A percentile compares a stretch with the other conserved stretches of the same genome.
phyloP scores from a whole-genome alignment of 1,140 invertebrate genomes.

The Batillaria attramentaria region DNA sequence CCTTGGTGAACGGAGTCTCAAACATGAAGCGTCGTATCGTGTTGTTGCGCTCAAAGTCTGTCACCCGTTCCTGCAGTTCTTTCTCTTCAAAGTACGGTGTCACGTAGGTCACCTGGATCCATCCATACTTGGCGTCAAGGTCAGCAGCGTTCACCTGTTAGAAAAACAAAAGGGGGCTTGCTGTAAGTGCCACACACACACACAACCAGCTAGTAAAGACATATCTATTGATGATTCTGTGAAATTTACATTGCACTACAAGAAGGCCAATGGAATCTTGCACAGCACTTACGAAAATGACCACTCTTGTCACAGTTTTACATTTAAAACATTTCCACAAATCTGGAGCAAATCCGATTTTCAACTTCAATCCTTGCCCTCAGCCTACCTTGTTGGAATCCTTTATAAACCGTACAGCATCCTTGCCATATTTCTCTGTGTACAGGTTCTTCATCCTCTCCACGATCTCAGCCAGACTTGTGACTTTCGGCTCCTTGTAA shows the following conservation, averaged over 20 bases:
- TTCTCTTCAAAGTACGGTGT: constrained; percentile 84
- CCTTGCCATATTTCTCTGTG: constrained; percentile 88
- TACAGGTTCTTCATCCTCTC: constrained; percentile 81
- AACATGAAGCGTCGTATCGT: constrained; percentile 91
- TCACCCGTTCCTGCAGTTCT: constrained; percentile 75
- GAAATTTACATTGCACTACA: too few species aligned
- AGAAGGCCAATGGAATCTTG: too few species aligned
- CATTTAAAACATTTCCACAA: too few species aligned
- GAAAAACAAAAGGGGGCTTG: neutral
- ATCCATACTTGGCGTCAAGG: constrained; percentile 86
- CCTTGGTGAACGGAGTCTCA: constrained; percentile 92
- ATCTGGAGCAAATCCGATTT: too few species aligned
- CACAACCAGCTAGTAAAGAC: too few species aligned
- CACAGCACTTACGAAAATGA: too few species aligned
- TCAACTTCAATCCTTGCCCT: too few species aligned
- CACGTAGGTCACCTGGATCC: constrained; percentile 93
- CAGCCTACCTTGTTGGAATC: constrained; percentile 84
- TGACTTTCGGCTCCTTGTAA: constrained; percentile 96
- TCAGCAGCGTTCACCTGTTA: constrained; percentile 82
- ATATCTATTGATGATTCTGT: too few species aligned
- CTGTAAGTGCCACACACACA: too few species aligned
- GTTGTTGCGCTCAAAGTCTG: constrained; percentile 90
- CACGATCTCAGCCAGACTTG: constrained; percentile 92
- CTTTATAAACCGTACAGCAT: constrained; percentile 91
- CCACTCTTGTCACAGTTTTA: too few species aligned